These are phyloP conservation scores for Drosophila recens DNA, from an alignment of 2,888 invertebrate species.

Conservation along the genomic window DNA sequence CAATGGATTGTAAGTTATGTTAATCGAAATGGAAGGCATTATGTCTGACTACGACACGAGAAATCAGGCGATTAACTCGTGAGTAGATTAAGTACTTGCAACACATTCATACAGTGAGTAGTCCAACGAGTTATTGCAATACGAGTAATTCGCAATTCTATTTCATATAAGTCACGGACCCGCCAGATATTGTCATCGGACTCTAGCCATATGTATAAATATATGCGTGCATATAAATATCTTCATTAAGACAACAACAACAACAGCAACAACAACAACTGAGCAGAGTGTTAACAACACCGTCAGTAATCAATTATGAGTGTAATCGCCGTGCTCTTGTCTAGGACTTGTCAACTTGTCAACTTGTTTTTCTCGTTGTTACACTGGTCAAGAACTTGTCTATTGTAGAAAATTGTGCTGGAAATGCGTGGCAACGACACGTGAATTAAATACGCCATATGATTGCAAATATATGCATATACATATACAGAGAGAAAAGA, in stretches of 20 bases:
- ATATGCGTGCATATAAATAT: constrained; percentile 58
- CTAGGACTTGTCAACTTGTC: constrained; percentile 11
- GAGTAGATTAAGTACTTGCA: constrained; percentile 11
- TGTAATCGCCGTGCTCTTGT: constrained; percentile 2
- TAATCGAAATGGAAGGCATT: constrained; percentile 38
- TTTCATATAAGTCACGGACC: constrained; percentile 44
- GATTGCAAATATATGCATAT: neutral
- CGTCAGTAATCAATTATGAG: constrained; percentile 18
- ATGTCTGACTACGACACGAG: constrained; percentile 34
- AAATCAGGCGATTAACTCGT: constrained; percentile 47
- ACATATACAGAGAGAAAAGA: neutral
- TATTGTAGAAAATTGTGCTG: constrained; percentile 2
- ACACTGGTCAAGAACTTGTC: constrained; percentile 41
- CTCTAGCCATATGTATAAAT: neutral
- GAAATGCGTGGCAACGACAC: constrained; percentile 51
- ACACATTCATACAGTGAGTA: neutral
- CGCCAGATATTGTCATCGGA: constrained; percentile 4
- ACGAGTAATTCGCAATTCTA: constrained; percentile 17
- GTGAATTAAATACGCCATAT: constrained; percentile 27
- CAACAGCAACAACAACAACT: neutral
- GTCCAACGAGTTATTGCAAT: constrained; percentile 6
- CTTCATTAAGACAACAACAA: constrained; percentile 41
- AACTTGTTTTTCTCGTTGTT: constrained; percentile 40
- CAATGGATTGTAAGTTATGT: constrained; percentile 25
- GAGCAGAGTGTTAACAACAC: constrained; percentile 15